Evolutionary conservation across 2,797 vertebrate genomes (phyloP), one percentile per base, ranked within the genome.

Genomic region (Pampus argenteus): DNA sequence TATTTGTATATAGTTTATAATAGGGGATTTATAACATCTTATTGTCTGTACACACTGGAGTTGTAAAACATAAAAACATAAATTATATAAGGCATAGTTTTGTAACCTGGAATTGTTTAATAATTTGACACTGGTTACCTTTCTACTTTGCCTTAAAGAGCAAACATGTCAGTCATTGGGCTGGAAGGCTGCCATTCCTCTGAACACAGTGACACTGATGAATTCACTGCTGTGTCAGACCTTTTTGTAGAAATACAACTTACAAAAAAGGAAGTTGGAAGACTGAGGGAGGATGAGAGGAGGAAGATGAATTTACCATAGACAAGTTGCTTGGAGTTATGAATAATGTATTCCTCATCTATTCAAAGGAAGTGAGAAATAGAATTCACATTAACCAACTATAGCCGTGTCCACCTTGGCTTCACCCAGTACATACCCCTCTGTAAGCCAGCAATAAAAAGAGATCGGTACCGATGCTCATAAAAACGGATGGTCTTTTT

Each of bases 341-440:
- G 91, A 95, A 95, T 95, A 93, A 95, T 95, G 88, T 82, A 95
- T 94, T 84, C 76, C 70, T 88, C 88, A 88, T 92, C 90, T 91
- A 90, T 92, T 89, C 66, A 68, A 81, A 87, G 90, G 91, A 93
- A 84, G 86, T 82, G 82, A 93, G 91, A 89, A 92, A 91, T 91
- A 89, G 89, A 93, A 92, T 91, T 93, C 91, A 73, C 87, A 92
- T 94, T 93, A 94, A 93, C 83, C 79, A 90, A 86, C 87, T 66
- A 71, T 85, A 83, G 79, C 85, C 81, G 64, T 58, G 80, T 91
- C 88, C 84, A 90, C 76, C 89, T 88, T 81, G 31, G 82, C 86
- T 76, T n/a, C n/a, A n/a, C n/a, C 63, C 74, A 61, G 48, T 80
- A 13, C 60, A 61, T 66, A 57, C 70, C 49, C 48, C 29, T 11